Base-by-base conservation (phyloP, 2,113 vertebrate genomes). In the Bujurquina vittata region DNA sequence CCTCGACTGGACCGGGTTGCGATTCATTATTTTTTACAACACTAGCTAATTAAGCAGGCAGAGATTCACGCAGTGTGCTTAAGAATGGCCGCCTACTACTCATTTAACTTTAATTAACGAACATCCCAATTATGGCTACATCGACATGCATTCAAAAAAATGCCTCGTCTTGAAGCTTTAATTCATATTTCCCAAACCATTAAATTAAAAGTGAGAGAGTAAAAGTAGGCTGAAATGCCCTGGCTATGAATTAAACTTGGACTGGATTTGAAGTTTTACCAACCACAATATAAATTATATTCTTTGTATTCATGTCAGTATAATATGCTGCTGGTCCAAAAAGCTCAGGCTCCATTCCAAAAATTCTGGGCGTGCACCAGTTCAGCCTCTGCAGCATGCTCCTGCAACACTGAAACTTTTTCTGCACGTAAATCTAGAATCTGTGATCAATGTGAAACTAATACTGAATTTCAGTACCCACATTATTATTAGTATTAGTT, bases 31-130 rank as follows among this genome's bases (percentile, higher is more conserved):
- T 76, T 81, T 17, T 14, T 4, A 35, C 11, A 86, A 9, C n/a
- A 40, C 31, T 37, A 37, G 20, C 73, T 75, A 72, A 63, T 33
- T 72, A 80, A 74, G 40, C 62, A 73, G 52, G 63, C 43, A 17
- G 23, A 75, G 49, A 72, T 23, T 79, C 49, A 67, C 7, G 1
- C 77, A 63, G 8, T 26, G 23, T 43, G 17, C 63, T 57, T 65
- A 82, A 61, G 56, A 14, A 17, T n/a, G 11, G 18, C 23, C 5
- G 0, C 23, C 26, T 46, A 72, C 55, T 23, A 11, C n/a, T 57
- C 55, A 23, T 23, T 57, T 12, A 57, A 1, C 1, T 22, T 4
- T 55, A 55, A 55, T 55, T n/a, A 29, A 63, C 46, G 17, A 75
- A 54, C 26, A 31, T 65, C 60, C 73, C 14, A 11, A 37, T 49